A percentile compares a stretch with the other conserved stretches of the same genome.
Evolutionary conservation across 2,888 invertebrate genomes (phyloP).

Genomic region (Aquatica leii): DNA sequence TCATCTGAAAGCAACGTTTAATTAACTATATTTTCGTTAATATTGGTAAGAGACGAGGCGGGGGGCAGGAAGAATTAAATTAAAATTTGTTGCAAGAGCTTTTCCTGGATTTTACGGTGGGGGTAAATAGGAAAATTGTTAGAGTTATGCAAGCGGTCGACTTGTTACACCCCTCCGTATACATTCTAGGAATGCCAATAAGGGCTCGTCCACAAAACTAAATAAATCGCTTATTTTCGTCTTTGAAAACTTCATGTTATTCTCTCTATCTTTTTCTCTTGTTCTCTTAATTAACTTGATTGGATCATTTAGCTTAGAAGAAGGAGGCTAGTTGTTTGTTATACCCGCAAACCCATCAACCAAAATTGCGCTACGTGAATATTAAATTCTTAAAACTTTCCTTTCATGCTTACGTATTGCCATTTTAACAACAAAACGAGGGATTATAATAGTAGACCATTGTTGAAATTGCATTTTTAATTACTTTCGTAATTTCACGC

Average conservation of each 20-base stretch:
- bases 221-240: conserved; percentile 29
- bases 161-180: conserved; percentile 20
- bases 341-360: conserved; percentile 16
- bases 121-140: conserved; percentile 17
- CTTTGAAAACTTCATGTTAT: conserved; percentile 12
- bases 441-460: not conserved
- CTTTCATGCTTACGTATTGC: conserved; percentile 7
- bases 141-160: conserved; percentile 33
- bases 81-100: conserved; percentile 24
- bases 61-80: conserved; percentile 19
- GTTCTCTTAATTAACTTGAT: conserved; percentile 17
- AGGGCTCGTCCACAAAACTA: conserved; percentile 25
- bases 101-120: conserved; percentile 2
- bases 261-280: conserved; percentile 1
- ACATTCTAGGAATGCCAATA: conserved; percentile 31
- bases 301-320: conserved; percentile 13
- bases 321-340: not conserved
- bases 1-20: conserved; percentile 12
- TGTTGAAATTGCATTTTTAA: conserved; percentile 4
- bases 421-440: not conserved
- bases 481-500: not conserved
- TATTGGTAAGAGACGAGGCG: conserved; percentile 9
- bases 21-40: not conserved
- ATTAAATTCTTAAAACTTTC: conserved; percentile 17
- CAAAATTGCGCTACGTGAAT: conserved; percentile 14